These are phyloP conservation scores for Sesia apiformis DNA, from an alignment of 2,888 invertebrate genomes.

Conservation along the genomic window DNA sequence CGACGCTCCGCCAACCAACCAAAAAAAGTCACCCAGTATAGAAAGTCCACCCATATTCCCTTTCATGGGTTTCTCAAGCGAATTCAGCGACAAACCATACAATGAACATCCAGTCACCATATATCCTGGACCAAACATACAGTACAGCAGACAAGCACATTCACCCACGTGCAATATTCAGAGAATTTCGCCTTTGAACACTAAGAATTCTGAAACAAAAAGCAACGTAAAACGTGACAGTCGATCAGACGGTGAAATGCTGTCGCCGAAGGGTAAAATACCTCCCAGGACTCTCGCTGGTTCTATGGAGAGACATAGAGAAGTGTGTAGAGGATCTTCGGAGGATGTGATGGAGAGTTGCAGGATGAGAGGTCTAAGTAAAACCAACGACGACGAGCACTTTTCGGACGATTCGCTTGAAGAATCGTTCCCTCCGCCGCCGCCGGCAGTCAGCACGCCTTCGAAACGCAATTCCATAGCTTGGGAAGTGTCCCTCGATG, in stretches of 20 bases:
- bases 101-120: conserved; percentile 81
- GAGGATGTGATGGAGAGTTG: conserved; percentile 57
- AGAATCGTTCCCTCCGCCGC: conserved; percentile 81
- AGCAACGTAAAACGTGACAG: conserved; percentile 46
- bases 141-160: conserved; percentile 45
- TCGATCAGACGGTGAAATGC: conserved; percentile 57
- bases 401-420: conserved; percentile 91
- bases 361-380: conserved; percentile 46
- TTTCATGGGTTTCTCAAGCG: conserved; percentile 67
- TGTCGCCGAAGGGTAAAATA: conserved; percentile 67
- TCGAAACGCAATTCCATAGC: conserved; percentile 88
- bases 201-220: conserved; percentile 47
- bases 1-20: conserved; percentile 24
- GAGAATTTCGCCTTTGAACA: conserved; percentile 58
- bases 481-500: conserved; percentile 89
- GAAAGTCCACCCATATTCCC: conserved; percentile 62
- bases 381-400: conserved; percentile 68
- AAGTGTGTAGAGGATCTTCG: conserved; percentile 80
- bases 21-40: conserved; percentile 54
- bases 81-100: conserved; percentile 67
- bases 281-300: conserved; percentile 82
- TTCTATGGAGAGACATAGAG: conserved; percentile 85
- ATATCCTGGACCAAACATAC: conserved; percentile 74
- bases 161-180: conserved; percentile 58
- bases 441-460: conserved; percentile 69